These are phyloP conservation scores for Bombus terrestris DNA, from an alignment of 1,140 invertebrate genomes.

Conservation along the genomic window DNA sequence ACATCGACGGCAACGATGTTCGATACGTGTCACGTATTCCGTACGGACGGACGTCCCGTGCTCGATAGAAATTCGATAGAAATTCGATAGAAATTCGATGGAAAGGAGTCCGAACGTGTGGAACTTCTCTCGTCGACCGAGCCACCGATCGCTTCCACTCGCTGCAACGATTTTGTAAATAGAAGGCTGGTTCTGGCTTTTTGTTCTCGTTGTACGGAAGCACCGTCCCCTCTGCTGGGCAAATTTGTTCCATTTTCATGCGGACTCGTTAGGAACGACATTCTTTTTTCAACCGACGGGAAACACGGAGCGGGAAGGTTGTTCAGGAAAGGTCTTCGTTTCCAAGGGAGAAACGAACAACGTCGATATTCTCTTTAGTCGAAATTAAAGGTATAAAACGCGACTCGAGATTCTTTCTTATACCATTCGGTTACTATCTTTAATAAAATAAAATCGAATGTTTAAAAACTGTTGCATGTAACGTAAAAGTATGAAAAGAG, in stretches of 20 bases:
- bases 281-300: neutral
- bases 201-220: neutral
- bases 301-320: too few species aligned
- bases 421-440: neutral
- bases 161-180: slow-evolving; percentile 37
- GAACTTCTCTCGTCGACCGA: slow-evolving; percentile 3
- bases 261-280: neutral
- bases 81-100: slow-evolving; percentile 47
- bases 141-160: slow-evolving; percentile 37
- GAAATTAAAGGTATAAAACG: neutral
- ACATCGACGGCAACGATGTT: slow-evolving; percentile 23
- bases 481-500: too few species aligned
- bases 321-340: neutral
- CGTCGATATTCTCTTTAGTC: neutral
- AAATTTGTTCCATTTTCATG: slow-evolving; percentile 27
- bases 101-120: slow-evolving; percentile 28
- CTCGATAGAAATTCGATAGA: slow-evolving; percentile 46
- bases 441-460: too few species aligned
- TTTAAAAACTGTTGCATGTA: too few species aligned
- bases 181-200: neutral
- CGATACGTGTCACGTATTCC: slow-evolving; percentile 40
- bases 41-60: slow-evolving; percentile 18
- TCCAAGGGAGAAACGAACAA: neutral
- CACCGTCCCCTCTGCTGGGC: neutral
- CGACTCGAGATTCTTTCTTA: too few species aligned